Evolutionary conservation across 1,140 invertebrate genomes (phyloP).

Genomic region (Ostrea denselamellosa): DNA sequence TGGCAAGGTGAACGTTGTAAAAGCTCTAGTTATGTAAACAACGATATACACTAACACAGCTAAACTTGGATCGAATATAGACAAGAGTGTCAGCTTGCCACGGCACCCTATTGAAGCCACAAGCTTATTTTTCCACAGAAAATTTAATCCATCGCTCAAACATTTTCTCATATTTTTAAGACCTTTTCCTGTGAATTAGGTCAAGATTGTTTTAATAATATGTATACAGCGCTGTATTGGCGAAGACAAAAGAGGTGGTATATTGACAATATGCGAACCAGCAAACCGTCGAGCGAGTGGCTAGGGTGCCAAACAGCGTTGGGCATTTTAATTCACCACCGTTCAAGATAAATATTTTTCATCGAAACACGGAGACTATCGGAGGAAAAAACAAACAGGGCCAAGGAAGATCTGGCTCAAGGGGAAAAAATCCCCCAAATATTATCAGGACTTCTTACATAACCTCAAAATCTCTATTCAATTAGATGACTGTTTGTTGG

Average conservation of each 20-base stretch:
- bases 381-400: neutral
- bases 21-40: neutral
- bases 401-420: neutral
- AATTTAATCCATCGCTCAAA: neutral
- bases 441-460: constrained; percentile 14
- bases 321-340: constrained; percentile 6
- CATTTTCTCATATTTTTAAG: constrained; percentile 4
- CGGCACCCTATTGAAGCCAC: neutral
- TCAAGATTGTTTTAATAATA: constrained; percentile 24
- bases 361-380: neutral
- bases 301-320: neutral
- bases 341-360: constrained; percentile 18
- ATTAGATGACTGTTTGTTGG: constrained; percentile 5
- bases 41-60: neutral
- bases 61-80: neutral
- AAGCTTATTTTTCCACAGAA: neutral
- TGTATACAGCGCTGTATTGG: neutral
- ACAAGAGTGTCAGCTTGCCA: neutral
- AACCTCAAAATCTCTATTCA: constrained; percentile 1
- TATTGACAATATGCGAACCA: constrained; percentile 1
- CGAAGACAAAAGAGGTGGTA: neutral
- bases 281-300: neutral
- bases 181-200: neutral
- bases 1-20: constrained; percentile 7
- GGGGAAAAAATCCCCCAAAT: neutral